Evolutionary conservation across 2,797 vertebrate genomes (phyloP).

Genomic region (Hemibagrus guttatus): DNA sequence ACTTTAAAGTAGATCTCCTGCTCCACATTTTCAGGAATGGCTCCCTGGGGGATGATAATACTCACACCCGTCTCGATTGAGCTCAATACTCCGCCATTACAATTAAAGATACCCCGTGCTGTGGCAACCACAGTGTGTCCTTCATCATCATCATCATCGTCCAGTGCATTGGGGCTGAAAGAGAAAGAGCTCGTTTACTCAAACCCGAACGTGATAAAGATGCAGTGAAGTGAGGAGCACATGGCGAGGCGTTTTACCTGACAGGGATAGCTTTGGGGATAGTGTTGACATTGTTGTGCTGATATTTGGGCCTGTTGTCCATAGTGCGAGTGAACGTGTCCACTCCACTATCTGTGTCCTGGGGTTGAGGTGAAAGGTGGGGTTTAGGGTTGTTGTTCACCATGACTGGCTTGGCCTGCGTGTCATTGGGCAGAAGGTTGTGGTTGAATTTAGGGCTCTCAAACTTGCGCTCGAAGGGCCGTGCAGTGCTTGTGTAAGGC

Average conservation of each 20-base stretch:
- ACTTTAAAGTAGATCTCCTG: slow-evolving; percentile 99
- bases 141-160: slow-evolving; percentile 95
- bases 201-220: background rate
- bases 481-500: slow-evolving; percentile 84
- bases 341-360: slow-evolving; percentile 87
- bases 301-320: slow-evolving; percentile 93
- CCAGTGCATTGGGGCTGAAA: slow-evolving; percentile 88
- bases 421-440: slow-evolving; percentile 94
- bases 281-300: slow-evolving; percentile 90
- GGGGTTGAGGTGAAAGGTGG: slow-evolving; percentile 82
- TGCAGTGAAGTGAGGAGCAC: background rate
- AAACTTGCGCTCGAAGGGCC: slow-evolving; percentile 95
- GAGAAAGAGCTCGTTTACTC: background rate
- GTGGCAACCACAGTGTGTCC: slow-evolving; percentile 98
- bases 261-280: slow-evolving; percentile 94
- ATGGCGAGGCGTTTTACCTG: slow-evolving; percentile 74
- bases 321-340: slow-evolving; percentile 89
- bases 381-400: slow-evolving; percentile 78
- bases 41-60: slow-evolving; percentile 98
- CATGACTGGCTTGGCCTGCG: slow-evolving; percentile 68
- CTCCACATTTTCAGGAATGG: slow-evolving; percentile 94
- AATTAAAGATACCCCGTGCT: slow-evolving; percentile 93
- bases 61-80: slow-evolving; percentile 98
- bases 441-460: slow-evolving; percentile 99
- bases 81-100: slow-evolving; percentile 95